Percentiles rank a stretch among this genome's conserved stretches.
Evolutionary conservation across 2,888 invertebrate genomes (phyloP).

Genomic region (Drosophila quinaria): DNA sequence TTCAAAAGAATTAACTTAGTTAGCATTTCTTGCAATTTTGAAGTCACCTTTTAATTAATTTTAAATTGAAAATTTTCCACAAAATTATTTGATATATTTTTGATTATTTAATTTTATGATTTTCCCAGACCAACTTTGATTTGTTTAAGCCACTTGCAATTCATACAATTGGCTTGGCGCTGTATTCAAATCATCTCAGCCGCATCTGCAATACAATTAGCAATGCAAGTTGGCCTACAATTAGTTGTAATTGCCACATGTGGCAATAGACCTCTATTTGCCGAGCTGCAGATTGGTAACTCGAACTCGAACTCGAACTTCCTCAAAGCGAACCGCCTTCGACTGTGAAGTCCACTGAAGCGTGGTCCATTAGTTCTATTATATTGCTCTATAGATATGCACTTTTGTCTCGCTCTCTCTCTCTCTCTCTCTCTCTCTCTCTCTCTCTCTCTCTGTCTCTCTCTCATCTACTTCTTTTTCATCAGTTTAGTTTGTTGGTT

Average conservation of each 20-base stretch:
- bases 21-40: background rate
- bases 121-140: background rate
- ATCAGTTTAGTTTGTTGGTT: constrained; percentile 34
- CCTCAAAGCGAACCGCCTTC: constrained; percentile 30
- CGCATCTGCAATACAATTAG: constrained; percentile 34
- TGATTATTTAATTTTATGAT: background rate
- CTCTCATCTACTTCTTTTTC: background rate
- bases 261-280: constrained; percentile 45
- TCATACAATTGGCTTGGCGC: constrained; percentile 1
- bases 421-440: background rate
- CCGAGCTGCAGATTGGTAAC: constrained; percentile 5
- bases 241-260: constrained; percentile 43
- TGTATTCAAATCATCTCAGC: background rate
- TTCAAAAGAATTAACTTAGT: background rate
- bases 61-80: background rate
- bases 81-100: too few relatives aligned
- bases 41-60: background rate
- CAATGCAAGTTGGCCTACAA: constrained; percentile 33
- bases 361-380: constrained; percentile 46
- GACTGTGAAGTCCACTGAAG: constrained; percentile 33
- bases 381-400: constrained; percentile 19
- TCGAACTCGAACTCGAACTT: constrained; percentile 39
- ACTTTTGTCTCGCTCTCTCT: background rate
- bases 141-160: background rate
- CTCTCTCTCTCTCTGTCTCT: background rate